phyloP scores from a whole-genome alignment of 2,113 vertebrate genomes.

The Toxotes chatareus region DNA sequence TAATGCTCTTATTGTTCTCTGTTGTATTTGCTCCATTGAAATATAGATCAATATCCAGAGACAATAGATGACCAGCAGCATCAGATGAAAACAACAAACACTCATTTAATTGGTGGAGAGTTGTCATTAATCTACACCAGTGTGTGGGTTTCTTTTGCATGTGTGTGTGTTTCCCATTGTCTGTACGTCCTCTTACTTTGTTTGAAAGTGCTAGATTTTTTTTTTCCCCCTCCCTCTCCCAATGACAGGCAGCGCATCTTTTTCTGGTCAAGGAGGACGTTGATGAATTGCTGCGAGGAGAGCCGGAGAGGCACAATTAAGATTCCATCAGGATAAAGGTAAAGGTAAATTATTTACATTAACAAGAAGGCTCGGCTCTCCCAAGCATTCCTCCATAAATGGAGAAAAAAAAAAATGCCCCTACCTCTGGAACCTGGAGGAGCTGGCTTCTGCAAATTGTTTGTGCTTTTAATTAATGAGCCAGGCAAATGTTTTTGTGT shows the following conservation, averaged over 20 bases:
- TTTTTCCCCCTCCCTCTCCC: slow-evolving; percentile 20
- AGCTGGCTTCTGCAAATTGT: slow-evolving; percentile 72
- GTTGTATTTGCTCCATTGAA: slow-evolving; percentile 61
- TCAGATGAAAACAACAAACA: slow-evolving; percentile 66
- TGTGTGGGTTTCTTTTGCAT: slow-evolving; percentile 45
- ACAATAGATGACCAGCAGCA: slow-evolving; percentile 74
- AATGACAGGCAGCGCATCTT: slow-evolving; percentile 62
- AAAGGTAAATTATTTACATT: slow-evolving; percentile 88
- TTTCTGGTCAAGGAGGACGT: slow-evolving; percentile 73
- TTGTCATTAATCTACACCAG: slow-evolving; percentile 70
- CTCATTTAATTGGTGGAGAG: slow-evolving; percentile 67
- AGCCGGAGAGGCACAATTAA: slow-evolving; percentile 85
- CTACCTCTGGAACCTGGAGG: slow-evolving; percentile 43
- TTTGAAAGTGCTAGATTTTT: slow-evolving; percentile 57
- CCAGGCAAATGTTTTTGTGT: slow-evolving; percentile 45
- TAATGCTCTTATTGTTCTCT: slow-evolving; percentile 68
- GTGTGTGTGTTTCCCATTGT: slow-evolving; percentile 43
- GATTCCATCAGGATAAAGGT: slow-evolving; percentile 88
- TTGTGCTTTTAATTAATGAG: slow-evolving; percentile 80
- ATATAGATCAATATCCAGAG: slow-evolving; percentile 75
- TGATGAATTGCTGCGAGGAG: slow-evolving; percentile 80
- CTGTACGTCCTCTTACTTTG: slow-evolving; percentile 50
- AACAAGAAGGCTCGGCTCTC: slow-evolving; percentile 72
- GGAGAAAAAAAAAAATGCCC: slow-evolving; percentile 27
- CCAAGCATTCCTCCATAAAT: slow-evolving; percentile 73